Percentiles rank a stretch among this genome's conserved stretches.
These are phyloP conservation scores for Sylvia atricapilla DNA, from an alignment of 2,113 vertebrate genomes.

Conservation along the genomic window DNA sequence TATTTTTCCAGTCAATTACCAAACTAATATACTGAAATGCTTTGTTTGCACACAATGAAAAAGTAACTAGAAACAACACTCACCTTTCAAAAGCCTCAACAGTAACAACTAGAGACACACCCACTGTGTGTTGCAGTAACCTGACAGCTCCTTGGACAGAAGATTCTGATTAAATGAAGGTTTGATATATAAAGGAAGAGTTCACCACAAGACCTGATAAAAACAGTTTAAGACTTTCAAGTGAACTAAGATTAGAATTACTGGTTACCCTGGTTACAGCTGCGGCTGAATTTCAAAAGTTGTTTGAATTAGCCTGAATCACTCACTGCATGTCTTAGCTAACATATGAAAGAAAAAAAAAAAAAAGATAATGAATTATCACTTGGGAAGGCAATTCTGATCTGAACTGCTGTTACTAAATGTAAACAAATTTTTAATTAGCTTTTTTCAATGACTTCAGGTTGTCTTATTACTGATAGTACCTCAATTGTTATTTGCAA, in stretches of 20 bases:
- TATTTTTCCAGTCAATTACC: background rate
- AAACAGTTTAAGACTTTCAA: background rate
- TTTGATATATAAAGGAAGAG: background rate
- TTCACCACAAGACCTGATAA: background rate
- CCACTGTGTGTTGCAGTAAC: background rate
- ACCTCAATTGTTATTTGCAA: background rate
- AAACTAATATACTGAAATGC: background rate
- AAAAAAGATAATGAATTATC: background rate
- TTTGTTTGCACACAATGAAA: background rate
- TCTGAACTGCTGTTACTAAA: constrained; percentile 1
- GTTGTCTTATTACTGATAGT: background rate
- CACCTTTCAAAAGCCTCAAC: background rate
- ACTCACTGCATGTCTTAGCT: background rate
- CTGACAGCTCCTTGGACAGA: background rate
- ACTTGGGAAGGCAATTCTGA: constrained; percentile 8
- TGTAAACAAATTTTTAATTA: constrained; percentile 57
- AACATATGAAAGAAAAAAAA: background rate
- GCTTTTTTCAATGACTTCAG: background rate
- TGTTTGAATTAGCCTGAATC: background rate
- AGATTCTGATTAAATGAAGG: background rate
- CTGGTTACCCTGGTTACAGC: constrained; percentile 29
- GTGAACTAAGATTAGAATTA: background rate
- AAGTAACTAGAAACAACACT: background rate
- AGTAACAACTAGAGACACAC: background rate
- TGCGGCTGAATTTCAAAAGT: background rate